Evolutionary conservation across 1,140 invertebrate genomes (phyloP), one percentile per base, ranked within the genome.

Genomic region (Eupeodes corollae): DNA sequence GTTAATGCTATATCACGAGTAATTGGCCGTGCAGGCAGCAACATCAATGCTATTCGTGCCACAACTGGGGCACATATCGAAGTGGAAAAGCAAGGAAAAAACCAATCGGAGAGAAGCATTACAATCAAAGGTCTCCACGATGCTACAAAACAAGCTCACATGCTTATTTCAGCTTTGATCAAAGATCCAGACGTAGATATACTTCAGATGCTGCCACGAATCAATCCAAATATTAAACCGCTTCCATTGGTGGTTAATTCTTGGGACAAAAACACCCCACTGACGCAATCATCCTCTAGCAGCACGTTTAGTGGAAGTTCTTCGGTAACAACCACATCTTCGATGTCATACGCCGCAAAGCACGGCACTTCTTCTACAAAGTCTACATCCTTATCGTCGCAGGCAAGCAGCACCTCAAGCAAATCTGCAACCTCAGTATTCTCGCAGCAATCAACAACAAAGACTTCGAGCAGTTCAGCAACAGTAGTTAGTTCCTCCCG

Each of bases 61-160:
- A 85, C 89, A 18, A 96, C 92, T 13, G 91, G 91, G 43, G 94
- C 94, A 5, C 90, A 96, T 63, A 97, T 98, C 60, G 94, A 98
- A 72, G 90, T 98, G 2, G 94, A 98, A 67, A 98, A 97, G 65
- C 90, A 94, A 71, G 84, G 83, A 61, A 95, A 95, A 75, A 88
- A 87, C 11, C 88, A 91, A 70, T 88, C 87, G 26, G 94, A 97
- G 69, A 75, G 93, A 58, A 87, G 86, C 55, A 93, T 98, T 49
- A 94, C 91, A 12, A 95, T 98, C 56, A 94, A 91, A 69, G 92
- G 92, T 41, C 83, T 87, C n/a, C 75, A 81, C 14, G 92, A 96
- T 53, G 86, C 89, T 1, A 93, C 86, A 3, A 87, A 88, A 63
- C 88, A 92, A 67, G 92, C 92, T 41, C 83, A 91, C 58, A 76